phyloP scores from a whole-genome alignment of 2,113 vertebrate species.

The Carollia perspicillata region DNA sequence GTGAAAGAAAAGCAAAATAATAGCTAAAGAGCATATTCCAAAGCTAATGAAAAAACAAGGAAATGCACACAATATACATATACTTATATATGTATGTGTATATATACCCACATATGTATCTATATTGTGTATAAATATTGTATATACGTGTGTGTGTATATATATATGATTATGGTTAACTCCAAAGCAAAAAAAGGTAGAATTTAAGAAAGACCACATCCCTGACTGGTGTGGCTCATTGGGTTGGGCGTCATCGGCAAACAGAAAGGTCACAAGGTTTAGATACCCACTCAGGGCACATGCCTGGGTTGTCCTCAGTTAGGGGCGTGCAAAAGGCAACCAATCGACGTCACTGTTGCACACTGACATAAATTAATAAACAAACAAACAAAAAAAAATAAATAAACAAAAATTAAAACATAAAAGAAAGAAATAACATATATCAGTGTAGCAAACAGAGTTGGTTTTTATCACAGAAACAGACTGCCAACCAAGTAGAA shows the following conservation, averaged over 20 bases:
- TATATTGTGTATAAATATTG: too few relatives aligned
- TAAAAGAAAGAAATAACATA: neutral
- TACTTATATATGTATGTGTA: neutral
- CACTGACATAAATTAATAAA: too few relatives aligned
- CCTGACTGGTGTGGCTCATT: too few relatives aligned
- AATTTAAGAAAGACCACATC: neutral
- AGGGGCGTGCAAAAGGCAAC: too few relatives aligned
- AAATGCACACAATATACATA: neutral
- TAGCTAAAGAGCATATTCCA: neutral
- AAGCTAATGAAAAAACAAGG: neutral
- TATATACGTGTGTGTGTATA: neutral
- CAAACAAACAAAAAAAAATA: too few relatives aligned
- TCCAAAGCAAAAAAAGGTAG: neutral
- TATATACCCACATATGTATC: neutral
- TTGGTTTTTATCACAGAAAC: neutral
- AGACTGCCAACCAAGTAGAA: neutral
- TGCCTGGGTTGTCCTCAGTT: too few relatives aligned
- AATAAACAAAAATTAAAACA: too few relatives aligned
- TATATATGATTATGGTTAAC: neutral
- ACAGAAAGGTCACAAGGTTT: too few relatives aligned
- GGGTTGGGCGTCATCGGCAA: too few relatives aligned
- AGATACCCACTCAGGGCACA: too few relatives aligned
- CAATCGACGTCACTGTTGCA: too few relatives aligned
- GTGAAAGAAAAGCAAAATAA: neutral
- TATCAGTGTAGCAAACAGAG: neutral